phyloP scores from a whole-genome alignment of 2,113 vertebrate species.

The Ursus arctos region DNA sequence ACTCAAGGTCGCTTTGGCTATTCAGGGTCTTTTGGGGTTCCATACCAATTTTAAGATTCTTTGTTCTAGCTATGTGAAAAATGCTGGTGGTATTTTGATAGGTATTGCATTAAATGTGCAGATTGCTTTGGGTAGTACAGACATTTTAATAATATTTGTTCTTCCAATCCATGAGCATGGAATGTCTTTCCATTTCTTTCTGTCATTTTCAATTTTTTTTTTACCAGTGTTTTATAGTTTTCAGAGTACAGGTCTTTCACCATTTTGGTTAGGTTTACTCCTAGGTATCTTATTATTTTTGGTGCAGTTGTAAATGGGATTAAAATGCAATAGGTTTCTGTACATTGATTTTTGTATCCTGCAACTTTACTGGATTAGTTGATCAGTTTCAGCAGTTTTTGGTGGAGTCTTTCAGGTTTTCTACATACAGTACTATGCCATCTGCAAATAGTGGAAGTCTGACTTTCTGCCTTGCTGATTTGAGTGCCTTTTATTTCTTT shows the following conservation, averaged over 20 bases:
- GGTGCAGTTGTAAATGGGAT: not conserved
- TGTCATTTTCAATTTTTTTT: not conserved
- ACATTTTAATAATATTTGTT: not conserved
- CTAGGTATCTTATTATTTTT: not conserved
- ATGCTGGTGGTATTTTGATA: not conserved
- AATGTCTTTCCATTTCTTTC: not conserved
- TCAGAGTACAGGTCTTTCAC: not conserved
- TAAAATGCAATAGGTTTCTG: not conserved
- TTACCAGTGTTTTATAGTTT: not conserved
- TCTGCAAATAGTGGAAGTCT: not conserved
- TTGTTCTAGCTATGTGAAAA: not conserved
- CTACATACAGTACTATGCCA: not conserved
- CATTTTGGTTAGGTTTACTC: not conserved
- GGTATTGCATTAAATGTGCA: not conserved
- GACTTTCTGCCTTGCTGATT: not conserved
- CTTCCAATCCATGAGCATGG: not conserved
- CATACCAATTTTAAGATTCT: not conserved
- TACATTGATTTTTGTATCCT: not conserved
- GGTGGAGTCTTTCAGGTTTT: not conserved
- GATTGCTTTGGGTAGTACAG: not conserved
- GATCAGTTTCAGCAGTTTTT: not conserved
- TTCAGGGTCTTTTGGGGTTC: not conserved
- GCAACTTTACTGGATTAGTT: not conserved
- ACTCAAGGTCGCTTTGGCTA: not conserved
- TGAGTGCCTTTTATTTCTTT: not conserved